These are phyloP conservation scores for Chaetogeoica ovagalla DNA, from an alignment of 2,888 invertebrate genomes.

Conservation along the genomic window DNA sequence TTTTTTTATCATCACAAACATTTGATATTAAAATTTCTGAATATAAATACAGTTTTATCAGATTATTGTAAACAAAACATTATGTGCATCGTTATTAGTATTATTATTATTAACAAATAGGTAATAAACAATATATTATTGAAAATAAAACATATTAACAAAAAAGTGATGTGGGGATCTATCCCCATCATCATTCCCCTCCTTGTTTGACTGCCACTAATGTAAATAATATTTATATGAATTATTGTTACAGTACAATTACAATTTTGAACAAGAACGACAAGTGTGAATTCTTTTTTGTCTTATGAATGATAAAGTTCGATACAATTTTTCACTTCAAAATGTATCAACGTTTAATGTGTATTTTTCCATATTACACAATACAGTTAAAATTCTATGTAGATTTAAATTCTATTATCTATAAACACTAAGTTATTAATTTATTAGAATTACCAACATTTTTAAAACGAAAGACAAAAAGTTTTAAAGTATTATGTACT, in stretches of 20 bases:
- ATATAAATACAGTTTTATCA: too few species aligned
- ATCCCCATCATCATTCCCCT: too few species aligned
- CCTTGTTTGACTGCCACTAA: too few species aligned
- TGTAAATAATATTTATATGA: conserved; percentile 4
- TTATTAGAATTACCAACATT: background rate
- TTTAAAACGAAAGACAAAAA: conserved; percentile 5
- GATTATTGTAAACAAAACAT: too few species aligned
- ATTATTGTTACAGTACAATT: conserved; percentile 45
- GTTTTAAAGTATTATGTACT: background rate
- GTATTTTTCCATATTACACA: background rate
- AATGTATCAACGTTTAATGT: conserved; percentile 5
- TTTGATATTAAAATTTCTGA: too few species aligned
- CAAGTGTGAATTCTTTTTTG: conserved; percentile 32
- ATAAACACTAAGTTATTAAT: background rate
- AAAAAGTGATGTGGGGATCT: too few species aligned
- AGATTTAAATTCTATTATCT: background rate
- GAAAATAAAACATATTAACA: too few species aligned
- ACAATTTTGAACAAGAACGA: conserved; percentile 40
- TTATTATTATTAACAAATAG: too few species aligned
- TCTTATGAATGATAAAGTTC: background rate
- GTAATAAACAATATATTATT: too few species aligned
- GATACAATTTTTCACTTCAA: background rate
- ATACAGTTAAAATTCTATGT: background rate
- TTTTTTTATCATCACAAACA: too few species aligned
- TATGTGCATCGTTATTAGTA: too few species aligned